Evolutionary conservation across 2,888 invertebrate genomes (phyloP).

Genomic region (Phengaris alcon): DNA sequence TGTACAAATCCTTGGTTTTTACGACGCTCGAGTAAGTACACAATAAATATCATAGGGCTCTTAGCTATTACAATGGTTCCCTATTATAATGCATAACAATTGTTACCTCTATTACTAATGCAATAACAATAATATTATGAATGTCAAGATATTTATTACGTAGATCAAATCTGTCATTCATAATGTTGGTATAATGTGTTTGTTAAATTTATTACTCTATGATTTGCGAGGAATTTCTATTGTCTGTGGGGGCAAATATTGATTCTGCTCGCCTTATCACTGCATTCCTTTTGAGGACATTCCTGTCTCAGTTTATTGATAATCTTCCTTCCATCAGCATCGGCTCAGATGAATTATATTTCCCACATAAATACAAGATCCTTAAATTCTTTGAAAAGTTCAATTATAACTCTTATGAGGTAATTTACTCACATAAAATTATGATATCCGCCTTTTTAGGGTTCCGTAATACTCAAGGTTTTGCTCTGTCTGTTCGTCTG

Average conservation of each 20-base stretch:
- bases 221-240: conserved; percentile 32
- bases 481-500: too few species aligned
- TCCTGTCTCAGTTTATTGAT: conserved; percentile 38
- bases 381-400: too few species aligned
- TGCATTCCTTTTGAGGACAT: conserved; percentile 49
- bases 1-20: too few species aligned
- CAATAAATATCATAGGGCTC: too few species aligned
- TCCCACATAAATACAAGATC: too few species aligned
- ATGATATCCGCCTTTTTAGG: too few species aligned
- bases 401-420: too few species aligned
- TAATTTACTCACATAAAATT: too few species aligned
- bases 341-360: not conserved
- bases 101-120: not conserved
- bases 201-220: conserved; percentile 25
- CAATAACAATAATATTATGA: not conserved
- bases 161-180: conserved; percentile 1
- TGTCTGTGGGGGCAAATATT: conserved; percentile 40
- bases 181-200: conserved; percentile 17
- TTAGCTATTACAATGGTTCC: not conserved
- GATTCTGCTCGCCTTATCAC: conserved; percentile 43
- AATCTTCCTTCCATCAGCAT: not conserved
- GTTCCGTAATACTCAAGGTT: too few species aligned
- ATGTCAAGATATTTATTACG: not conserved
- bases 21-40: too few species aligned
- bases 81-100: not conserved